phyloP scores from a whole-genome alignment of 2,797 vertebrate genomes.

The Hafferia zeledoni region DNA sequence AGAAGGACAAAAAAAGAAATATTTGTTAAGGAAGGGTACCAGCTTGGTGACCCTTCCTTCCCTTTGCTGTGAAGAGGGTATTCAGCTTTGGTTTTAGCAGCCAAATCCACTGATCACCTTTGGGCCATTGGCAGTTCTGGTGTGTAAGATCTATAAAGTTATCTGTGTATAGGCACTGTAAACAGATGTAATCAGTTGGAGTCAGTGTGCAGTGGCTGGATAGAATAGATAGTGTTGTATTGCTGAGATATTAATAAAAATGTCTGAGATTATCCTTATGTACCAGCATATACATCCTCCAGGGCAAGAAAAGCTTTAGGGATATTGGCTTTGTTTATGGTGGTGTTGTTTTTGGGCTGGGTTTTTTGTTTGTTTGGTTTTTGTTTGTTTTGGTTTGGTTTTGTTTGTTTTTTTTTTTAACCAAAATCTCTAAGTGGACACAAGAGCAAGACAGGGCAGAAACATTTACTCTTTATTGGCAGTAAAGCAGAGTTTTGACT shows the following conservation, averaged over 20 bases:
- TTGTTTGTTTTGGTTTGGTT: background rate
- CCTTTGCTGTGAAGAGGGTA: background rate
- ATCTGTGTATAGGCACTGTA: background rate
- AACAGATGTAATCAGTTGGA: background rate
- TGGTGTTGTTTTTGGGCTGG: background rate
- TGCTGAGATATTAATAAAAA: background rate
- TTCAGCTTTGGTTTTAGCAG: background rate
- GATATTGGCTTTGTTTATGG: background rate
- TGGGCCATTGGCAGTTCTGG: background rate
- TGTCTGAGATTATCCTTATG: background rate
- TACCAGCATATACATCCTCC: background rate
- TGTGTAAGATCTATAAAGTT: background rate
- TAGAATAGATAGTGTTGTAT: background rate
- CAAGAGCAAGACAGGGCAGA: background rate
- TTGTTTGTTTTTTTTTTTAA: background rate
- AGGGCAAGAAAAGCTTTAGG: background rate
- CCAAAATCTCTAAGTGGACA: background rate
- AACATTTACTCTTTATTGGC: background rate
- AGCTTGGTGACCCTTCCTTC: background rate
- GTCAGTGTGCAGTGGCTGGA: background rate
- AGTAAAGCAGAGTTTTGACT: background rate
- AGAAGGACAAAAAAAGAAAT: background rate
- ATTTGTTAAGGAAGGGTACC: background rate
- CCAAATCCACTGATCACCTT: background rate
- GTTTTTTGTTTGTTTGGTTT: background rate